Base-by-base conservation (phyloP, 2,888 invertebrate species). In the Callyntrura guangdongensis region DNA sequence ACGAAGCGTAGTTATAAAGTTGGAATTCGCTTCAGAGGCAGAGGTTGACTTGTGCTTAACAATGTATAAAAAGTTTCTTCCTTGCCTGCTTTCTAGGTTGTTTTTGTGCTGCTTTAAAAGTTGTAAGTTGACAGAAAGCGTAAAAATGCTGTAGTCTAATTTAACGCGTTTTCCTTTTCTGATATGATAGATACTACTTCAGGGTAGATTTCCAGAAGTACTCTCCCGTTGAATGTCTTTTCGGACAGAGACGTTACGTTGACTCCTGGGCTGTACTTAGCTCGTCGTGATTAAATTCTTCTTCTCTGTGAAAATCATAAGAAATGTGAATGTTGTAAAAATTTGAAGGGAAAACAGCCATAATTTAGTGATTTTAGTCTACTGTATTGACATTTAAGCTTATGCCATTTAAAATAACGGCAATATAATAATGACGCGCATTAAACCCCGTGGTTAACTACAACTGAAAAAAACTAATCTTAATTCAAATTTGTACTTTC, bases 41-140 rank as follows among this genome's bases (percentile, higher is more conserved):
- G 82, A 82, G 64, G 83, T 64, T 47, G 83, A 36, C 82, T 83
- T 79, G 79, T 79, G 79, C 79, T 79, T 79, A 61, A 82, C 59
- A 83, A 47, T 61, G 45, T 64, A 47, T 83, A 83, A 83, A 47
- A 61, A 67, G 83, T 47, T 64, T 83, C 83, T 45, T 83, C 64
- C 83, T 83, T 79, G 79, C 79, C 79, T 79, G 79, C 79, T 56
- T 79, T 79, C 79, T 22, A 22, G 53, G 79, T 56, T 79, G 79
- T 25, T 53, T 79, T 56, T 79, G 79, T 79, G 79, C 79, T 25
- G 53, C 53, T 25, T 36, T 72, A 72, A 72, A 14, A 56, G 79
- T 56, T 79, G 56, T 27, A n/a, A 27, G 79, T 53, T 79, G 79
- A 53, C 79, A 79, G 25, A 79, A 79, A 79, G 79, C 53, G 79